Evolutionary conservation across 2,888 invertebrate species (phyloP).

Genomic region (Leptopilina myrica): DNA sequence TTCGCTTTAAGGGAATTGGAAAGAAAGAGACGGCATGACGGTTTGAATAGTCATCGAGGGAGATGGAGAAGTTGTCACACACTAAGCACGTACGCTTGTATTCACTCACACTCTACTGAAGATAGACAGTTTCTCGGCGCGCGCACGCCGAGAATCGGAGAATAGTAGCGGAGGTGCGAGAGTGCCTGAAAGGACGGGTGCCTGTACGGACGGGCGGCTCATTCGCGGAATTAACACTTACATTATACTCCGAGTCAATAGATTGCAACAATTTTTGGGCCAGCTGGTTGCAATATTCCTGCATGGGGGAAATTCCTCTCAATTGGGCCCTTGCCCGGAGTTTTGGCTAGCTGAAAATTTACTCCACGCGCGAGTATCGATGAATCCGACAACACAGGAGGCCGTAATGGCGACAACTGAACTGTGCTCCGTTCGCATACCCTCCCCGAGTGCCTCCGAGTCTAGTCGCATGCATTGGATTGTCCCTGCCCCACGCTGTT

Average conservation of each 20-base stretch:
- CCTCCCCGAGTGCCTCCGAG: slow-evolving; percentile 73
- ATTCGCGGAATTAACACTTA: slow-evolving; percentile 81
- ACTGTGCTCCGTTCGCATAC: slow-evolving; percentile 73
- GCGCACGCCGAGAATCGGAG: slow-evolving; percentile 53
- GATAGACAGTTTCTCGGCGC: slow-evolving; percentile 59
- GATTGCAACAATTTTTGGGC: slow-evolving; percentile 97
- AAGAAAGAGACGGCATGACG: slow-evolving; percentile 23
- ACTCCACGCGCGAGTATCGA: slow-evolving; percentile 68
- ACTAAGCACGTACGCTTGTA: slow-evolving; percentile 22
- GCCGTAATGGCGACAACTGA: slow-evolving; percentile 78
- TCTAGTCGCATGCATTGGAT: slow-evolving; percentile 57
- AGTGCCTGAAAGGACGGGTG: slow-evolving; percentile 79
- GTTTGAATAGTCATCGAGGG: not conserved
- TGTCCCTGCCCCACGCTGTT: slow-evolving; percentile 67
- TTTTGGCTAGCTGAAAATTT: slow-evolving; percentile 59
- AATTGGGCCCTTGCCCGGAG: slow-evolving; percentile 62
- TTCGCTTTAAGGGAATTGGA: slow-evolving; percentile 24
- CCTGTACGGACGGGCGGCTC: slow-evolving; percentile 82
- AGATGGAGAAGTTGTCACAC: slow-evolving; percentile 35
- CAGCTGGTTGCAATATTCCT: slow-evolving; percentile 84
- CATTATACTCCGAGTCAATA: slow-evolving; percentile 98
- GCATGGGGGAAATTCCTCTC: slow-evolving; percentile 76
- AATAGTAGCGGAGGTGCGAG: slow-evolving; percentile 60
- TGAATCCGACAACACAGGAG: slow-evolving; percentile 73
- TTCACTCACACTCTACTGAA: slow-evolving; percentile 64